Evolutionary conservation across 2,888 invertebrate genomes (phyloP).

Genomic region (Amblyjoppa proteus): DNA sequence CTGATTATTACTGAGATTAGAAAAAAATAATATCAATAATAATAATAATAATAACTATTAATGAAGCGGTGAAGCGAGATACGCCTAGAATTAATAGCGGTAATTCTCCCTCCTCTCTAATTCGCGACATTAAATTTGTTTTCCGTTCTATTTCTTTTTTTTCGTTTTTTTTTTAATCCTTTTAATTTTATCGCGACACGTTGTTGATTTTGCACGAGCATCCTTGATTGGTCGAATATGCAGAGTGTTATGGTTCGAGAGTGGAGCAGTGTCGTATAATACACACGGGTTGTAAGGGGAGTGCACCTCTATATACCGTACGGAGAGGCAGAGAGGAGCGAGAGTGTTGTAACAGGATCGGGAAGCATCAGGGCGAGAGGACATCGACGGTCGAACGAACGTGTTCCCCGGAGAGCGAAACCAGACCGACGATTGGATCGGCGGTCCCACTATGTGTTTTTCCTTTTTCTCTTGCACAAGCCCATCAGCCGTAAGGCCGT

Average conservation of each 20-base stretch:
- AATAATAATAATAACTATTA: neutral
- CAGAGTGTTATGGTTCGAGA: constrained; percentile 42
- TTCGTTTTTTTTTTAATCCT: constrained; percentile 3
- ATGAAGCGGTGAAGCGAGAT: neutral
- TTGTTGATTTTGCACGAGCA: constrained; percentile 26
- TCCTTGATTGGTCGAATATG: constrained; percentile 59
- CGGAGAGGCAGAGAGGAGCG: constrained; percentile 53
- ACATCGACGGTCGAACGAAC: constrained; percentile 64
- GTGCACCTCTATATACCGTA: constrained; percentile 32
- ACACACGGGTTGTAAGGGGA: constrained; percentile 38
- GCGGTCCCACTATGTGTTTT: constrained; percentile 31
- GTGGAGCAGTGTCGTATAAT: constrained; percentile 42
- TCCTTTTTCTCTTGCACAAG: constrained; percentile 54
- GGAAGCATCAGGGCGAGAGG: constrained; percentile 52
- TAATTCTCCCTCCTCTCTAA: constrained; percentile 4
- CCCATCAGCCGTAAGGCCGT: constrained; percentile 64
- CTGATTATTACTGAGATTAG: constrained; percentile 5
- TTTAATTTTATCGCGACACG: constrained; percentile 39
- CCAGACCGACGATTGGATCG: constrained; percentile 67
- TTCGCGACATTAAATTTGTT: constrained; percentile 6
- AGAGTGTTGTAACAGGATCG: constrained; percentile 63
- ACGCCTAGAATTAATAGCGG: constrained; percentile 30
- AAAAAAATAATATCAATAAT: neutral
- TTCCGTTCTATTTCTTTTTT: neutral
- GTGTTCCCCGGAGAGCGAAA: constrained; percentile 67